Base-by-base conservation (phyloP, 2,113 vertebrate genomes). In the Candoia aspera region DNA sequence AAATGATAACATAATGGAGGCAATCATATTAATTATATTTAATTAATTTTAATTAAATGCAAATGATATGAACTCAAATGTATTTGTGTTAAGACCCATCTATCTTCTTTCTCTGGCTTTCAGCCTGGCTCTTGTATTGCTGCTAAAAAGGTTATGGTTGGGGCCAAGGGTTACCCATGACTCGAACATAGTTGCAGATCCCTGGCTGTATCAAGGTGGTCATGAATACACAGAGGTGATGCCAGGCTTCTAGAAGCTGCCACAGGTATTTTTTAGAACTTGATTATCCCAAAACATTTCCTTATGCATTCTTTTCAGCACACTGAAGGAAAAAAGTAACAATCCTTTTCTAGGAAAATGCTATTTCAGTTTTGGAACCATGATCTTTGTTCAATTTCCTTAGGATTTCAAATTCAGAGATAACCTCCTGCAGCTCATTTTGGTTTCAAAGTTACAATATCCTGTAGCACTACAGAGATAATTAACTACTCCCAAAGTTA, bases 401-500 rank as follows among this genome's bases (percentile, higher is more conserved):
- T 92, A 92, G 87, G 91, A 92, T 89, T 92, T 92, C 79, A 55
- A 84, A 89, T 92, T 84, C 79, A 85, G 46, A 54, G 91, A 92
- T 92, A 92, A 92, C 91, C 91, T 89, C 91, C 83, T 89, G 87
- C 58, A 89, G 91, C 68, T 92, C 91, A 89, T 92, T 92, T 92
- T 89, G 83, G 79, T 92, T 89, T 92, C 91, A 84, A 89, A 92
- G 91, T 92, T 92, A 85, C 91, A 92, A 92, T 92, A 92, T 92
- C 91, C 91, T 92, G 87, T 92, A 85, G 58, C 91, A 92, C 91
- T 85, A 92, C 73, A 57, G 73, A 92, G 87, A 92, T 92, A 89
- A 92, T 92, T 92, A 92, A 92, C 91, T 92, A 92, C 87, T 92
- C 87, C 87, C 91, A 89, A 92, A 89, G 91, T 92, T 89, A 92